phyloP scores from a whole-genome alignment of 2,888 invertebrate genomes.

The Acrobasis repandana region DNA sequence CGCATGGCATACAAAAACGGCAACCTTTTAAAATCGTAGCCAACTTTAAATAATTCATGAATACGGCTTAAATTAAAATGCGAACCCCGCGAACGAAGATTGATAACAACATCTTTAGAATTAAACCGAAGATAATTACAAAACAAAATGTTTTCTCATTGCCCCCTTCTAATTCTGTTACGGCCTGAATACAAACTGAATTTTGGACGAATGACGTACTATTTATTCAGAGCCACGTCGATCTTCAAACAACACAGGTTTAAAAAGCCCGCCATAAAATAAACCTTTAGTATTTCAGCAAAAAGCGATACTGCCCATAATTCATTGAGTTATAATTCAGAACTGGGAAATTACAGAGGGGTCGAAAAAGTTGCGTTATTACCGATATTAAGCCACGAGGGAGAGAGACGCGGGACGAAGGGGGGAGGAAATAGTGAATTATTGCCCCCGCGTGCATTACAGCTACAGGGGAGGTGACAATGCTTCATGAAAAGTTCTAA shows the following conservation, averaged over 20 bases:
- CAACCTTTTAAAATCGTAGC: conserved; percentile 11
- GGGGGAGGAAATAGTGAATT: conserved; percentile 58
- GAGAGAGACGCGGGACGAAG: conserved; percentile 32
- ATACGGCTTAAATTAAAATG: conserved; percentile 4
- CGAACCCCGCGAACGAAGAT: background rate
- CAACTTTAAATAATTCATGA: conserved; percentile 15
- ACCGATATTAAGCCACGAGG: conserved; percentile 62
- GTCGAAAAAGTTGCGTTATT: conserved; percentile 63
- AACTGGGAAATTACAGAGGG: conserved; percentile 55
- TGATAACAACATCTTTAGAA: conserved; percentile 1
- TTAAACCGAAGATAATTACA: background rate
- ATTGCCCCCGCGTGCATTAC: conserved; percentile 53
- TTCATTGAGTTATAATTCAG: conserved; percentile 68
- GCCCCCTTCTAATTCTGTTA: background rate
- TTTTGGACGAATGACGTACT: background rate
- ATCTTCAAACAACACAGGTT: conserved; percentile 27
- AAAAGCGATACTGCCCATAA: conserved; percentile 56
- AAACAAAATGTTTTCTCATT: background rate
- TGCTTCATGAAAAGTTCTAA: conserved; percentile 16
- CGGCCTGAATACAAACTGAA: background rate
- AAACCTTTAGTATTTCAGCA: conserved; percentile 46
- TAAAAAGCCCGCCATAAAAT: conserved; percentile 36
- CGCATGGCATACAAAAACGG: conserved; percentile 4
- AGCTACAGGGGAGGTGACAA: conserved; percentile 46
- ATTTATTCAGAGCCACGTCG: conserved; percentile 9